Percentiles rank a stretch among this genome's conserved stretches.
Conservation (phyloP, 1,140 invertebrate species). For the Ceratoteleas bidentatus region DNA sequence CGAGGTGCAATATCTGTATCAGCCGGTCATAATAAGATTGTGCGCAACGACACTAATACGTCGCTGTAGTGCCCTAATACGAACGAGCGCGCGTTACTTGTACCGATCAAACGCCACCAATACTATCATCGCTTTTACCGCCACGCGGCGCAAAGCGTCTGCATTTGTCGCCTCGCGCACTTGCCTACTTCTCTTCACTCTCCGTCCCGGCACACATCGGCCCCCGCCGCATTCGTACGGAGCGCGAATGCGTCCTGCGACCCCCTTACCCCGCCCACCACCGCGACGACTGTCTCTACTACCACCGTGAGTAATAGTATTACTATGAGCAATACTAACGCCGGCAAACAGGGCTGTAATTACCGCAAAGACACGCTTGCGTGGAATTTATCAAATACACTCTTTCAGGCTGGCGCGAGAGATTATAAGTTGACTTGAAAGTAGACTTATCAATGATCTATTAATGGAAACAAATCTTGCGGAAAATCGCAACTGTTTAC, state of each 20-base stretch:
- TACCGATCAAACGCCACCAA: conserved; percentile 51
- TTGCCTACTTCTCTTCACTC: background rate
- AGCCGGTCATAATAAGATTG: conserved; percentile 16
- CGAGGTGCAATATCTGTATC: no score
- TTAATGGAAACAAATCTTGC: background rate
- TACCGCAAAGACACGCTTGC: conserved; percentile 13
- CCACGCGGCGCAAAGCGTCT: conserved; percentile 31
- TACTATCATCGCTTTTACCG: conserved; percentile 36
- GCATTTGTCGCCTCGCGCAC: conserved; percentile 21
- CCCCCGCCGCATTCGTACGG: no score
- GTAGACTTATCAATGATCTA: background rate
- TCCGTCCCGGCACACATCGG: background rate
- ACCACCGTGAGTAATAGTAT: conserved; percentile 13
- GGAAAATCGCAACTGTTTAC: no score
- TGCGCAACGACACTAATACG: conserved; percentile 49
- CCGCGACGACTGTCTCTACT: background rate
- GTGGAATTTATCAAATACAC: conserved; percentile 7
- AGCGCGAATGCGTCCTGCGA: no score
- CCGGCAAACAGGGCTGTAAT: conserved; percentile 12
- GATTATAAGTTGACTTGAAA: background rate
- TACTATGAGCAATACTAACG: conserved; percentile 13
- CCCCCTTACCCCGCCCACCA: no score
- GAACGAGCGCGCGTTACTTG: conserved; percentile 47
- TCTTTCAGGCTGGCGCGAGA: background rate
- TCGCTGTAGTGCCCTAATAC: conserved; percentile 40